These are phyloP conservation scores for Ambastaia sidthimunki DNA, from an alignment of 2,797 vertebrate genomes.

Conservation along the genomic window DNA sequence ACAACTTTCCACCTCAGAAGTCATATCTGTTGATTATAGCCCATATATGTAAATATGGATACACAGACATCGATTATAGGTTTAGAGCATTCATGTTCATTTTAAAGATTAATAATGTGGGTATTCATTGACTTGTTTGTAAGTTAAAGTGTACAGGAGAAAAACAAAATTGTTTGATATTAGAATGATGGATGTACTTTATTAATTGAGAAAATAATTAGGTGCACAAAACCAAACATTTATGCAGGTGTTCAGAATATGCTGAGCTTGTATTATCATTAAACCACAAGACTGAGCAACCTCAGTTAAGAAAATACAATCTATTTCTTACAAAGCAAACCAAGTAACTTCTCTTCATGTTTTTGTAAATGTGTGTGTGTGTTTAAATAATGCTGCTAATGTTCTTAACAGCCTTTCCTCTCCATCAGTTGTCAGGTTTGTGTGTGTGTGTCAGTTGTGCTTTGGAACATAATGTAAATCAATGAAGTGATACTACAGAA, in stretches of 20 bases:
- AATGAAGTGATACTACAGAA: conserved; percentile 21
- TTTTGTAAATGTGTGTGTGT: neutral
- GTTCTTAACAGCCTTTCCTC: neutral
- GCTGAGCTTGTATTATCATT: too few relatives aligned
- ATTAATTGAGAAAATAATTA: too few relatives aligned
- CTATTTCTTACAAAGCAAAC: neutral
- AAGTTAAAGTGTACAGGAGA: too few relatives aligned
- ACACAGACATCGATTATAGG: neutral
- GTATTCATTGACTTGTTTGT: neutral
- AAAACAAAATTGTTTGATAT: too few relatives aligned
- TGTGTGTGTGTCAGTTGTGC: neutral
- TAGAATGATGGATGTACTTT: too few relatives aligned
- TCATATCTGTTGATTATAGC: neutral
- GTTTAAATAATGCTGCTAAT: neutral
- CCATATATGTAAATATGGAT: neutral
- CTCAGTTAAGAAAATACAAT: conserved; percentile 10
- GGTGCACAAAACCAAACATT: neutral
- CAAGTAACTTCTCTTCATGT: too few relatives aligned
- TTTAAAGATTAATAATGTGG: neutral
- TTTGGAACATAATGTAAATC: conserved; percentile 38
- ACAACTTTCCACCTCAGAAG: too few relatives aligned
- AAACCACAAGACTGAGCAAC: too few relatives aligned
- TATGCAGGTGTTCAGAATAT: neutral
- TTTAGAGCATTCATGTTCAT: neutral
- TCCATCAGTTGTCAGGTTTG: neutral